Percentiles rank a stretch among this genome's conserved stretches.
phyloP scores from a whole-genome alignment of 2,888 invertebrate genomes.

The Nipponacmea schrenckii region DNA sequence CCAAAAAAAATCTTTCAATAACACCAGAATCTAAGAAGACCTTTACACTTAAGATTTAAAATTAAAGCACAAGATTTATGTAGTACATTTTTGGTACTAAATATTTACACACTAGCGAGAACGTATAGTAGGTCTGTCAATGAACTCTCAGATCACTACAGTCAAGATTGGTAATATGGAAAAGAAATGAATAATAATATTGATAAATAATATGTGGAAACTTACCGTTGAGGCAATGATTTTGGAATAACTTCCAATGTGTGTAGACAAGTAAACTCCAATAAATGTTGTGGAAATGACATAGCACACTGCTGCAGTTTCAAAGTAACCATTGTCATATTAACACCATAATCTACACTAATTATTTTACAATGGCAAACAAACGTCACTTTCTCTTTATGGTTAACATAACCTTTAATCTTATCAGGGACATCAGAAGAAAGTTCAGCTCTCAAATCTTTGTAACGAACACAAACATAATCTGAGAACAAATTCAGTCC shows the following conservation, averaged over 20 bases:
- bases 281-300: conserved; percentile 42
- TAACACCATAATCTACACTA: background rate
- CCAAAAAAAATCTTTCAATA: too few relatives aligned
- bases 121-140: too few relatives aligned
- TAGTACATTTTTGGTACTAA: too few relatives aligned
- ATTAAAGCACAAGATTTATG: too few relatives aligned
- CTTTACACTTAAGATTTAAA: too few relatives aligned
- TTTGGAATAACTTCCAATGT: conserved; percentile 59
- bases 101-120: too few relatives aligned
- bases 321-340: conserved; percentile 40
- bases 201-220: too few relatives aligned
- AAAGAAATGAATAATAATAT: too few relatives aligned
- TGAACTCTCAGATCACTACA: too few relatives aligned
- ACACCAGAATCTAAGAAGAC: too few relatives aligned
- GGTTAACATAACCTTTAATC: conserved; percentile 37
- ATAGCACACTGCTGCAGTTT: conserved; percentile 49
- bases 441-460: conserved; percentile 34
- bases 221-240: conserved; percentile 48
- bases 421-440: conserved; percentile 36
- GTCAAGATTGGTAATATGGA: too few relatives aligned
- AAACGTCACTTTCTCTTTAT: conserved; percentile 48
- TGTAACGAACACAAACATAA: conserved; percentile 57
- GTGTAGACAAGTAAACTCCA: conserved; percentile 33
- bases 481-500: conserved; percentile 45
- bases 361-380: conserved; percentile 57